Percentiles rank a stretch among this genome's conserved stretches.
Conservation (phyloP, 1,140 invertebrate genomes). For the Drosophila grimshawi region DNA sequence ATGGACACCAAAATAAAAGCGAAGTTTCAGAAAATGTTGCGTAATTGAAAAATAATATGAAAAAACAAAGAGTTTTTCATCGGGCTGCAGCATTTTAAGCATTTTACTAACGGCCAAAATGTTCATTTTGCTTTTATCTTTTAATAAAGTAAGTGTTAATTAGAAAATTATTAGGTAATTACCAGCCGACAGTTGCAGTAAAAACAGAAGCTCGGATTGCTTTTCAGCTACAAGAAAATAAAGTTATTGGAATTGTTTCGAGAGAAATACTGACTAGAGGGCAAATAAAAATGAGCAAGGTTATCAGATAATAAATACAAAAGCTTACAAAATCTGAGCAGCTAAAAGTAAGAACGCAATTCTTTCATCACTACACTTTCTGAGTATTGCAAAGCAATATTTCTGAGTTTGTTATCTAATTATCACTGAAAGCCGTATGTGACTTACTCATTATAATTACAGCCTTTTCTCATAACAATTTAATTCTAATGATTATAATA, state of each 20-base stretch:
- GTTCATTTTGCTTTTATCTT: conserved; percentile 38
- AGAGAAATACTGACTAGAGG: not conserved
- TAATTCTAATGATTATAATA: too few species aligned
- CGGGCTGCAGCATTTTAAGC: not conserved
- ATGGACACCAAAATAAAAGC: not conserved
- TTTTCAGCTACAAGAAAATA: not conserved
- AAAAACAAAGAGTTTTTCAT: conserved; percentile 1
- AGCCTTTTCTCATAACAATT: too few species aligned
- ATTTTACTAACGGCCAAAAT: conserved; percentile 6
- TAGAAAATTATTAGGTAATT: conserved; percentile 39
- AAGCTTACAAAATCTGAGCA: too few species aligned
- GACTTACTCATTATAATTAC: too few species aligned
- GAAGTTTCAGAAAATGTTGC: conserved; percentile 12
- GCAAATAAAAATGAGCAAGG: not conserved
- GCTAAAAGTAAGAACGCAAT: not conserved
- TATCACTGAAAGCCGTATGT: too few species aligned
- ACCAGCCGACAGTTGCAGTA: conserved; percentile 36
- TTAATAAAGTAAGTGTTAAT: conserved; percentile 19
- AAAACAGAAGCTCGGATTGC: conserved; percentile 19
- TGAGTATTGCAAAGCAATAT: too few species aligned
- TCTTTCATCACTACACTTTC: too few species aligned
- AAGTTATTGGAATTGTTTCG: not conserved
- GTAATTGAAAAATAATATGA: conserved; percentile 22
- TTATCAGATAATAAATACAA: too few species aligned
- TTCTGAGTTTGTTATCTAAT: too few species aligned